A percentile compares a stretch with the other conserved stretches of the same genome.
phyloP scores from a whole-genome alignment of 2,113 vertebrate species.

The Alligator mississippiensis region DNA sequence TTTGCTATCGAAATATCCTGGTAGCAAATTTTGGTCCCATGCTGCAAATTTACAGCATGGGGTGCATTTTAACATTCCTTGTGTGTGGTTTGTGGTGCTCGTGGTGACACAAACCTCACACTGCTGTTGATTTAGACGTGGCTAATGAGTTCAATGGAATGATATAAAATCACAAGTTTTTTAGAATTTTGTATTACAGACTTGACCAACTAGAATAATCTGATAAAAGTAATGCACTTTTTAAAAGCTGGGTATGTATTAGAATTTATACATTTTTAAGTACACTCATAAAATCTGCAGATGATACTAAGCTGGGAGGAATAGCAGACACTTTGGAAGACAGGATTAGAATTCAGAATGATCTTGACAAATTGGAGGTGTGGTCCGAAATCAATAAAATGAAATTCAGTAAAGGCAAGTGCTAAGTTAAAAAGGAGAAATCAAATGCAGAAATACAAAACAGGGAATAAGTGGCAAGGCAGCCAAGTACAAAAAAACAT shows the following conservation, averaged over 20 bases:
- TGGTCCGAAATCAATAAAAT: neutral
- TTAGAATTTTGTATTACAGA: neutral
- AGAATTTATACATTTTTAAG: neutral
- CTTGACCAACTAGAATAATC: neutral
- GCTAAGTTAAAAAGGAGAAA: constrained; percentile 11
- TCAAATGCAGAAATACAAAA: constrained; percentile 1
- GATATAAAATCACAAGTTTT: neutral
- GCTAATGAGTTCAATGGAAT: no score
- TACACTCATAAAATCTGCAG: neutral
- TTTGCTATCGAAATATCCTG: no score
- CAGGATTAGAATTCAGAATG: neutral
- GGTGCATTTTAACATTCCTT: no score
- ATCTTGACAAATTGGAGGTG: neutral
- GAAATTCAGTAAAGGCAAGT: constrained; percentile 19
- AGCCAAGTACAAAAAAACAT: neutral
- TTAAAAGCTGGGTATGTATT: neutral
- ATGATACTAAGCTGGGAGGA: neutral
- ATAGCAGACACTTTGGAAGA: neutral
- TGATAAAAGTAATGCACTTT: neutral
- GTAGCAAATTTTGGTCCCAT: no score
- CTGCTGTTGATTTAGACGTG: no score
- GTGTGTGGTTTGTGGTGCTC: no score
- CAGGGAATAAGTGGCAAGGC: constrained; percentile 11
- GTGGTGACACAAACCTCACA: no score
- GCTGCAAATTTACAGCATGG: no score